These are phyloP conservation scores for Thermophis baileyi DNA, from an alignment of 2,113 vertebrate genomes.

Conservation along the genomic window DNA sequence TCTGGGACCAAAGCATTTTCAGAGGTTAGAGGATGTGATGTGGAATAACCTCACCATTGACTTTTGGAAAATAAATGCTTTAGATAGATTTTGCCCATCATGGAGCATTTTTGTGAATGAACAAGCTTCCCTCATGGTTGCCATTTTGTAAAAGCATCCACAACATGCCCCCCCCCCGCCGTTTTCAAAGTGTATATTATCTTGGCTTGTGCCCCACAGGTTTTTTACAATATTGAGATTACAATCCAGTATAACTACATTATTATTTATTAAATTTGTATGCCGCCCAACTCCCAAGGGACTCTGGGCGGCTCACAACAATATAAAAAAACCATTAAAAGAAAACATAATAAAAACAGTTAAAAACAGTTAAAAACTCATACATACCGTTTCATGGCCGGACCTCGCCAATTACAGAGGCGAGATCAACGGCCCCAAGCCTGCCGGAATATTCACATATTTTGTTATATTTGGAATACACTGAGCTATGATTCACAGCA, in stretches of 20 bases:
- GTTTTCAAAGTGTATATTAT: neutral
- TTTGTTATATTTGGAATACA: neutral
- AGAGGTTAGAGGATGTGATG: neutral
- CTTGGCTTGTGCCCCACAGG: neutral
- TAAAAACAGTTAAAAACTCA: too few species aligned
- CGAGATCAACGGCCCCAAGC: too few species aligned
- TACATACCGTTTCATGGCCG: too few species aligned
- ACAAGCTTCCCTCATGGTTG: neutral
- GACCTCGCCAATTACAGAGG: too few species aligned
- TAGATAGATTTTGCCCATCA: neutral
- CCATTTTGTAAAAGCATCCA: neutral
- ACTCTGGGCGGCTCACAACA: too few species aligned
- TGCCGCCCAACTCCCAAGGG: too few species aligned
- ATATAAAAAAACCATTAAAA: too few species aligned
- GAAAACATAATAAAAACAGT: too few species aligned
- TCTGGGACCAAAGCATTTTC: neutral
- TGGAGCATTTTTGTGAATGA: neutral
- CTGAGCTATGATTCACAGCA: neutral
- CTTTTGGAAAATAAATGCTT: neutral
- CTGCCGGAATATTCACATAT: too few species aligned
- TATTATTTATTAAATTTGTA: too few species aligned
- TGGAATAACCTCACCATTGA: neutral
- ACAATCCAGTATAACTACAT: neutral
- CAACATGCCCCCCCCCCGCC: fast-evolving
- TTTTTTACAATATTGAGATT: neutral